Evolutionary conservation across 1,140 invertebrate genomes (phyloP).

Genomic region (Araneus ventricosus): DNA sequence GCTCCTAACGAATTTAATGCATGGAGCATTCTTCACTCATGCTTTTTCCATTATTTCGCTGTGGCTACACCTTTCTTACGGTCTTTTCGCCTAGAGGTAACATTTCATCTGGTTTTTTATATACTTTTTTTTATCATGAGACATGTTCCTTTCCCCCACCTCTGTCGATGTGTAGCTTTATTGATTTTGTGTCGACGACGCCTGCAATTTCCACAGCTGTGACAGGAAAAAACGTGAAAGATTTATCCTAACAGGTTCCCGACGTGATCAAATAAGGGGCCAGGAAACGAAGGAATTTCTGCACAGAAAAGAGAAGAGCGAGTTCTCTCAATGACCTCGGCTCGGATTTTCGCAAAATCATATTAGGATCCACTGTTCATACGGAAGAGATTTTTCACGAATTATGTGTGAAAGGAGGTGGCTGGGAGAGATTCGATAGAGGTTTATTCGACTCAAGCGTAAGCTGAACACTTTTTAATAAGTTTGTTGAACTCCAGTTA

Average conservation of each 20-base stretch:
- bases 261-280: neutral
- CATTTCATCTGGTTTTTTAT: slow-evolving; percentile 53
- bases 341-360: neutral
- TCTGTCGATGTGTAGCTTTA: slow-evolving; percentile 62
- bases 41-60: slow-evolving; percentile 49
- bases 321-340: neutral
- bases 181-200: slow-evolving; percentile 66
- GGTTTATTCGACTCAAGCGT: no score
- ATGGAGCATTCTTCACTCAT: neutral
- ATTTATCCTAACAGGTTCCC: slow-evolving; percentile 69
- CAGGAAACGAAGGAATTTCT: slow-evolving; percentile 9
- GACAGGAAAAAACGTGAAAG: slow-evolving; percentile 65
- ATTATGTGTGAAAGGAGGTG: neutral
- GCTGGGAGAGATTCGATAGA: neutral
- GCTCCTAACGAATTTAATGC: slow-evolving; percentile 44
- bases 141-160: slow-evolving; percentile 51
- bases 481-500: no score
- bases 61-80: slow-evolving; percentile 11
- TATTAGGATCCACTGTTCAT: neutral
- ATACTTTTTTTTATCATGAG: neutral
- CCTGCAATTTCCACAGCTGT: slow-evolving; percentile 61
- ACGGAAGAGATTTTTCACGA: no score
- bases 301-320: slow-evolving; percentile 8
- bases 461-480: no score
- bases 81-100: slow-evolving; percentile 52